Percentiles rank a stretch among this genome's conserved stretches.
Conservation (phyloP, 2,113 vertebrate species). For the Menidia beryllina region DNA sequence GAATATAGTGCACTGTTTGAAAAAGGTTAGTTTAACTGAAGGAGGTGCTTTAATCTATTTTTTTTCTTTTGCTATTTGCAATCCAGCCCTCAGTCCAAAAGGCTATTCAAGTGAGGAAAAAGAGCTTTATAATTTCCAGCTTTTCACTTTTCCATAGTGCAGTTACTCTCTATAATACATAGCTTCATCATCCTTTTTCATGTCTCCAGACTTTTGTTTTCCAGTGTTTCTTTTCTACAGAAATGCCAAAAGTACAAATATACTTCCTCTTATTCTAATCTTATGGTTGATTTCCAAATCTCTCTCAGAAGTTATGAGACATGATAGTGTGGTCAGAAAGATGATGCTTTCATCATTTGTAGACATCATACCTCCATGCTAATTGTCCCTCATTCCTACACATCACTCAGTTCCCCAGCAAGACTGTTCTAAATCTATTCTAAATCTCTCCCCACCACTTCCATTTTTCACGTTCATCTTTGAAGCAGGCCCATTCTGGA, state of each 20-base stretch:
- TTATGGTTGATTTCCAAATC: constrained; percentile 18
- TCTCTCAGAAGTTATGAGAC: background rate
- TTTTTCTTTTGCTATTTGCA: constrained; percentile 20
- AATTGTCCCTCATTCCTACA: constrained; percentile 9
- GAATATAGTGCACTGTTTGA: constrained; percentile 44
- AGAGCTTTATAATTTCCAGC: constrained; percentile 26
- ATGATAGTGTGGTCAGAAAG: background rate
- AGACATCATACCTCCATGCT: background rate
- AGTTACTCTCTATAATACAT: background rate
- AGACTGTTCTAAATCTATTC: no score
- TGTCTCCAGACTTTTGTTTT: constrained; percentile 4
- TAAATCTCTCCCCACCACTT: constrained; percentile 2
- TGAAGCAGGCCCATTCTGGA: constrained; percentile 44
- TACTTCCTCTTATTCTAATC: constrained; percentile 46
- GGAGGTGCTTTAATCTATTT: constrained; percentile 43
- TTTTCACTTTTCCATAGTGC: no score
- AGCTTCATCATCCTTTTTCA: background rate
- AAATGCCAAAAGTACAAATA: constrained; percentile 16
- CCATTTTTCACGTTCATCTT: constrained; percentile 39
- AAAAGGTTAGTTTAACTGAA: constrained; percentile 53
- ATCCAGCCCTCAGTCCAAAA: constrained; percentile 9
- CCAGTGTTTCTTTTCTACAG: constrained; percentile 31
- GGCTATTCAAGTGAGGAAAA: constrained; percentile 7
- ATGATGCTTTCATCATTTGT: background rate
- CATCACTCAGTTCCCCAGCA: background rate